Evolutionary conservation across 1,140 invertebrate species (phyloP).

Genomic region (Diabrotica virgifera): DNA sequence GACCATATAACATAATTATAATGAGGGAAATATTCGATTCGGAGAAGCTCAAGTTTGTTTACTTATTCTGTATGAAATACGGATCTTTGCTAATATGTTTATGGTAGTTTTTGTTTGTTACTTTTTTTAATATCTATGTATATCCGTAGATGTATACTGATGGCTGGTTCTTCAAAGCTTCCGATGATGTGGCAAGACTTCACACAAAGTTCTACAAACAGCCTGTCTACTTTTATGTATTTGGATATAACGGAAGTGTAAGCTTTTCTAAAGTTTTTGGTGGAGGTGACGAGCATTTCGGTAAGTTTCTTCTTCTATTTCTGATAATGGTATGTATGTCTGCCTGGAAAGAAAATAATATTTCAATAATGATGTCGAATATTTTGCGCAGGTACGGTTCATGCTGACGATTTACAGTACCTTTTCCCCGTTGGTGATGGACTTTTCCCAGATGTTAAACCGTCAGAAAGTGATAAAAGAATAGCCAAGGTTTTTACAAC

Average conservation of each 20-base stretch:
- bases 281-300: slow-evolving; percentile 58
- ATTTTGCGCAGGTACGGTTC: slow-evolving; percentile 56
- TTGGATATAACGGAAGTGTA: slow-evolving; percentile 62
- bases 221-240: slow-evolving; percentile 64
- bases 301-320: slow-evolving; percentile 38
- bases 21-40: too few relatives aligned
- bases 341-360: too few relatives aligned
- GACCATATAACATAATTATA: too few relatives aligned
- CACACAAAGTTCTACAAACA: slow-evolving; percentile 49
- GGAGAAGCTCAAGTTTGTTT: too few relatives aligned
- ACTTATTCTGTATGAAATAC: too few relatives aligned
- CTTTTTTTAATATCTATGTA: too few relatives aligned
- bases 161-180: slow-evolving; percentile 62
- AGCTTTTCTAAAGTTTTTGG: slow-evolving; percentile 69
- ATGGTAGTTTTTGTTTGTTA: too few relatives aligned
- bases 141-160: slow-evolving; percentile 62
- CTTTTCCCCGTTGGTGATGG: slow-evolving; percentile 64
- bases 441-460: slow-evolving; percentile 52
- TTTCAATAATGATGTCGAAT: too few relatives aligned
- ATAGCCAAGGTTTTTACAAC: slow-evolving; percentile 56
- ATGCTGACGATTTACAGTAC: slow-evolving; percentile 72
- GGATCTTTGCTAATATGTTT: too few relatives aligned
- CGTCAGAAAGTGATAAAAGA: slow-evolving; percentile 51
- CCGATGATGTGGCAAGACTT: slow-evolving; percentile 57
- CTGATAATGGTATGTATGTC: not conserved